phyloP scores from a whole-genome alignment of 2,888 invertebrate species.

The Rotaria sp. region DNA sequence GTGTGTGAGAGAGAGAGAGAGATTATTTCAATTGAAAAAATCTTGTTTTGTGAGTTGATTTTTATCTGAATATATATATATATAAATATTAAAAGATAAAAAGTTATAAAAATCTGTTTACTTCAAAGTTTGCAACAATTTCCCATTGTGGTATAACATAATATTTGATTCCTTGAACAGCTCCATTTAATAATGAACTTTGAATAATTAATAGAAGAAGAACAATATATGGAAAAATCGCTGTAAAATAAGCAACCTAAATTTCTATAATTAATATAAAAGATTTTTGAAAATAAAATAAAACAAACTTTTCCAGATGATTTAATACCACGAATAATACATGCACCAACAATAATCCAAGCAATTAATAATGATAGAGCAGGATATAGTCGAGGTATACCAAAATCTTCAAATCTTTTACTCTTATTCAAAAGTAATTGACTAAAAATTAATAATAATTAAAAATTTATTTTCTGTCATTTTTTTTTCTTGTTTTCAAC shows the following conservation, averaged over 20 bases:
- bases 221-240: constrained; percentile 16
- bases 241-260: constrained; percentile 16
- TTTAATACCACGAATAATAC: constrained; percentile 17
- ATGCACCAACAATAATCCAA: neutral
- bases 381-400: neutral
- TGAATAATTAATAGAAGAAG: neutral
- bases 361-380: neutral
- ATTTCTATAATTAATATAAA: too few relatives aligned
- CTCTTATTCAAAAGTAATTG: neutral
- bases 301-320: constrained; percentile 14
- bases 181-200: neutral
- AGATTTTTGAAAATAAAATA: neutral
- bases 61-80: too few relatives aligned
- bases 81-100: too few relatives aligned
- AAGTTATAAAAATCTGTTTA: neutral
- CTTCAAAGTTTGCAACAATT: neutral
- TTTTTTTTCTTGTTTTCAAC: neutral
- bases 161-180: neutral
- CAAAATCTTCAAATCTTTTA: constrained; percentile 5
- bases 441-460: neutral
- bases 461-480: neutral
- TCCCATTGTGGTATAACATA: constrained; percentile 7
- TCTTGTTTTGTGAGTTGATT: too few relatives aligned
- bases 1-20: too few relatives aligned
- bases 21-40: too few relatives aligned